Evolutionary conservation across 2,113 vertebrate genomes (phyloP).

Genomic region (Vicugna pacos): DNA sequence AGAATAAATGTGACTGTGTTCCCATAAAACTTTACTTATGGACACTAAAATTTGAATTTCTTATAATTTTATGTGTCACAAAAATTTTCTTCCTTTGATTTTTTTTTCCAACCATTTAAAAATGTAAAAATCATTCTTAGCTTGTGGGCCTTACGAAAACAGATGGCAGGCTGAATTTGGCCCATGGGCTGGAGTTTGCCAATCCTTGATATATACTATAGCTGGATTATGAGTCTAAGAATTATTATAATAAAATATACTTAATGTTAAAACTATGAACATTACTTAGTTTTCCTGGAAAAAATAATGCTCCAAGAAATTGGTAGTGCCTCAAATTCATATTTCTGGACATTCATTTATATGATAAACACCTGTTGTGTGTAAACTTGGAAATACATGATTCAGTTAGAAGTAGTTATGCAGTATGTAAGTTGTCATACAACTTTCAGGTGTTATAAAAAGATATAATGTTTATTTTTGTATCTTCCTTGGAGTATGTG

Average conservation of each 20-base stretch:
- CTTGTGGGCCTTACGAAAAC: neutral
- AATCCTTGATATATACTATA: neutral
- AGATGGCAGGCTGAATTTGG: conserved; percentile 5
- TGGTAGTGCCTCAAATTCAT: conserved; percentile 20
- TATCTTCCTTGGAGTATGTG: conserved; percentile 47
- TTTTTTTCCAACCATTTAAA: conserved; percentile 16
- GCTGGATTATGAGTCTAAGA: conserved; percentile 51
- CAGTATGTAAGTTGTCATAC: neutral
- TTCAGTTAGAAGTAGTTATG: conserved; percentile 6
- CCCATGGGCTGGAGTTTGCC: neutral
- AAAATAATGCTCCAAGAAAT: conserved; percentile 45
- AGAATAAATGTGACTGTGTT: neutral
- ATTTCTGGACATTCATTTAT: conserved; percentile 40
- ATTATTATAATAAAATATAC: conserved; percentile 38
- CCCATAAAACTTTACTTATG: conserved; percentile 36
- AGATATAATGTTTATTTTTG: neutral
- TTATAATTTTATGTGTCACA: conserved; percentile 47
- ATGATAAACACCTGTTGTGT: conserved; percentile 19
- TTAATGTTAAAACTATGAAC: conserved; percentile 39
- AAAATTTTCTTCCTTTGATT: conserved; percentile 19
- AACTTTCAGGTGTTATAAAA: conserved; percentile 47
- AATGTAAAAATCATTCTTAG: conserved; percentile 26
- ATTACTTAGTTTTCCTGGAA: conserved; percentile 52
- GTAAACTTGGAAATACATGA: conserved; percentile 27
- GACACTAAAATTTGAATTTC: conserved; percentile 52